Base-by-base conservation (phyloP, 2,888 invertebrate genomes). In the Dicranocentrus wangi region DNA sequence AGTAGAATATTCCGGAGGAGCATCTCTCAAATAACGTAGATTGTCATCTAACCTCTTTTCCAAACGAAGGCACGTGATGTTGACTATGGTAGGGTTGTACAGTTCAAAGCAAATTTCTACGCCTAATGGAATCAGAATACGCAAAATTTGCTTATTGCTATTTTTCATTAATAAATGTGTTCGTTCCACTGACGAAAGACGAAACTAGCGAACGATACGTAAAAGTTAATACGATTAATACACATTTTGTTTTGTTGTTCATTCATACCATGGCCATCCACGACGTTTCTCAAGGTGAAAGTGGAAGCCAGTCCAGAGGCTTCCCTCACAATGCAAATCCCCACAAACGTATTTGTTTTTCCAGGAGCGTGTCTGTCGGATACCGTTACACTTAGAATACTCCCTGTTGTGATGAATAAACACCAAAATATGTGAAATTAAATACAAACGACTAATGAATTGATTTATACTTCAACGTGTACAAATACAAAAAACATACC, bases 1-100 rank as follows among this genome's bases (percentile, higher is more conserved):
- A 1, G 97, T 98, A 88, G 96, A 96, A 89, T 94, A 97, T 89
- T 98, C 95, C 0, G 93, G 94, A 51, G 95, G 90, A 1, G 97
- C 95, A 91, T 99, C 98, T 87, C 95, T 90, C 65, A 99, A 91
- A 88, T 99, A 99, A 17, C 92, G 90, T 63, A 99, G 90, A 87
- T 95, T 93, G 27, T 94, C 93, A 89, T 99, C 99, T 21, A 99
- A 89, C 69, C 99, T 91, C 88, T 96, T 98, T 89, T 99, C 99
- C 42, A 99, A 90, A 42, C 94, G 92, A 15, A 99, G 89, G 1
- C 98, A 95, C 90, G 98, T 96, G 42, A 99, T 93, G 88, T 92
- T 93, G 87, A 93, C 93, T 83, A 99, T 92, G 0, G 94, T 93
- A 15, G 99, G 99, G 89, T 97, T 98, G 88, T 99, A 99, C 88